Evolutionary conservation across 2,797 vertebrate species (phyloP).

Genomic region (Arrhamphus sclerolepis): DNA sequence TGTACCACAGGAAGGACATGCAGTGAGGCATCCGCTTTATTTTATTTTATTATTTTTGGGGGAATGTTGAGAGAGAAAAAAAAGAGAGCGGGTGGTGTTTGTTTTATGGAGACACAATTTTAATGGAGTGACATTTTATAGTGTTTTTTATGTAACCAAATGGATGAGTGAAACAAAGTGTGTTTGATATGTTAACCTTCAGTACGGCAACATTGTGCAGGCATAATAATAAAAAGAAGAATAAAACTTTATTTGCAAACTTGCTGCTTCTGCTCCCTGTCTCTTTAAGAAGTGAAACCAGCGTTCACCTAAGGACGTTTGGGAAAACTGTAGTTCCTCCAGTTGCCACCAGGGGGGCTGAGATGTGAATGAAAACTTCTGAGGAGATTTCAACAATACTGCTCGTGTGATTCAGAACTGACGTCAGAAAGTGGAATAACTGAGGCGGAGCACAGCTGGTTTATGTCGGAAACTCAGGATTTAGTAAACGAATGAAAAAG

Average conservation of each 20-base stretch:
- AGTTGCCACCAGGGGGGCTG: too few relatives aligned
- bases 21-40: constrained; percentile 34
- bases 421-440: too few relatives aligned
- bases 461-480: too few relatives aligned
- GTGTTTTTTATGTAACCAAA: constrained; percentile 79
- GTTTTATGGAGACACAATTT: constrained; percentile 45
- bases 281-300: neutral
- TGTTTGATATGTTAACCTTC: constrained; percentile 77
- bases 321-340: too few relatives aligned
- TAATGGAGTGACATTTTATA: constrained; percentile 77
- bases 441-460: too few relatives aligned
- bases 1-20: constrained; percentile 39
- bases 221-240: constrained; percentile 78
- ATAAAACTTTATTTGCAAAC: constrained; percentile 65
- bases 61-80: constrained; percentile 28
- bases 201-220: constrained; percentile 76
- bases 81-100: constrained; percentile 37
- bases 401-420: too few relatives aligned
- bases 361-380: too few relatives aligned
- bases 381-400: too few relatives aligned
- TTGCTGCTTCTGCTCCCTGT: neutral
- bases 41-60: too few relatives aligned
- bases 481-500: too few relatives aligned
- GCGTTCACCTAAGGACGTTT: too few relatives aligned
- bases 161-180: constrained; percentile 49